Percentiles rank a stretch among this genome's conserved stretches.
These are phyloP conservation scores for Nasonia longicornis DNA, from an alignment of 1,140 invertebrate genomes.

Conservation along the genomic window DNA sequence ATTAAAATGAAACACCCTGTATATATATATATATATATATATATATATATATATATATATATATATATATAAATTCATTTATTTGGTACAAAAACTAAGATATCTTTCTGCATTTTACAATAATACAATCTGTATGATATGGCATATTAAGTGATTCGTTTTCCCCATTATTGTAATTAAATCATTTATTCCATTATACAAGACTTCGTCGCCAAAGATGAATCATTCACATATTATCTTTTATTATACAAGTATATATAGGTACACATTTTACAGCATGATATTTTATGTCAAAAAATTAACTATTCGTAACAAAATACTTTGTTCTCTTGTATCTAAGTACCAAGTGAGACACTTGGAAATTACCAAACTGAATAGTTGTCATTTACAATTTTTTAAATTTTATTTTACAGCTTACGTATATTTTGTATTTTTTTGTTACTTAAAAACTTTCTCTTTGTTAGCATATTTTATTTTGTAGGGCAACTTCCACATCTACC, in stretches of 20 bases:
- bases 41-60: no score
- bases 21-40: no score
- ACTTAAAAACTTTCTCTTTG: constrained; percentile 16
- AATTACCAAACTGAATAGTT: neutral
- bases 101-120: constrained; percentile 17
- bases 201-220: neutral
- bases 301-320: constrained; percentile 2
- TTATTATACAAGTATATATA: constrained; percentile 5
- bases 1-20: no score
- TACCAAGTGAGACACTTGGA: constrained; percentile 12
- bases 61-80: constrained; percentile 10
- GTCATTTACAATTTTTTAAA: constrained; percentile 14
- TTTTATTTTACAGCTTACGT: constrained; percentile 26
- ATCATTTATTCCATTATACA: neutral
- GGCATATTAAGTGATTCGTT: constrained; percentile 48
- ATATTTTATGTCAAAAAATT: neutral
- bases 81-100: constrained; percentile 39
- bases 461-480: constrained; percentile 14
- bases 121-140: constrained; percentile 43
- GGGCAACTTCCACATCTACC: neutral
- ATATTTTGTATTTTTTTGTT: neutral
- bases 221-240: neutral
- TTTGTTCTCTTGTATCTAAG: constrained; percentile 24
- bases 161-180: constrained; percentile 41
- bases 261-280: constrained; percentile 3